Base-by-base conservation (phyloP, 2,888 invertebrate genomes). In the Epistrophe eligans region DNA sequence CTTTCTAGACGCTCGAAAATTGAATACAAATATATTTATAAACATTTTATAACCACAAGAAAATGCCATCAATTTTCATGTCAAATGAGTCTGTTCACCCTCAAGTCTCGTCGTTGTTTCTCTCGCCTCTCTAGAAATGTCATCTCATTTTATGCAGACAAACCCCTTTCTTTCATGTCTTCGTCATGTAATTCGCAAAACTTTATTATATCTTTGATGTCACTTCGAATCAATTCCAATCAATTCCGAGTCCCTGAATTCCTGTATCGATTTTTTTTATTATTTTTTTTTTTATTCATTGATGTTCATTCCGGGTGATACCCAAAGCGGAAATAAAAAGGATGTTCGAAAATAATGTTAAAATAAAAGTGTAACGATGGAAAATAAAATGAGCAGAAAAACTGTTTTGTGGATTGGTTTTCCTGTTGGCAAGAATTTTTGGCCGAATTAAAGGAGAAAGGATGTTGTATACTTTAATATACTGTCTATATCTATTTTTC, bases 51-150 rank as follows among this genome's bases (percentile, higher is more conserved):
- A 58, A 28, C 70, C 80, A 60, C 70, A 80, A 88, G 84, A 72
- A 64, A 81, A 79, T 77, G 88, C 88, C 89, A 89, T 89, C 85
- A 90, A 89, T 90, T 90, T 88, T 88, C 88, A 88, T 89, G 89
- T 89, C 89, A 89, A 89, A 90, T 85, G 89, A 89, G 89, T 90
- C 84, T 89, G 88, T 89, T 90, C 89, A 89, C 72, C 88, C 88
- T 81, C 62, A 32, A 79, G 77, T 80, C 70, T 77, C 72, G 83
- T 58, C 76, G 13, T 10, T 10, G 87, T 74, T 0, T 35, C 7
- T 43, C 4, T 40, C 79, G 76, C 81, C 82, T 24, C 24, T 74
- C 8, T 35, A 80, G 70, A 77, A 88, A 77, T 89, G 88, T 82
- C 84, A 88, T 84, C 82, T 88, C 88, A 89, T 88, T 58, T 11